Percentiles rank a stretch among this genome's conserved stretches.
Conservation (phyloP, 1,140 invertebrate genomes). For the Meloidogyne hapla region DNA sequence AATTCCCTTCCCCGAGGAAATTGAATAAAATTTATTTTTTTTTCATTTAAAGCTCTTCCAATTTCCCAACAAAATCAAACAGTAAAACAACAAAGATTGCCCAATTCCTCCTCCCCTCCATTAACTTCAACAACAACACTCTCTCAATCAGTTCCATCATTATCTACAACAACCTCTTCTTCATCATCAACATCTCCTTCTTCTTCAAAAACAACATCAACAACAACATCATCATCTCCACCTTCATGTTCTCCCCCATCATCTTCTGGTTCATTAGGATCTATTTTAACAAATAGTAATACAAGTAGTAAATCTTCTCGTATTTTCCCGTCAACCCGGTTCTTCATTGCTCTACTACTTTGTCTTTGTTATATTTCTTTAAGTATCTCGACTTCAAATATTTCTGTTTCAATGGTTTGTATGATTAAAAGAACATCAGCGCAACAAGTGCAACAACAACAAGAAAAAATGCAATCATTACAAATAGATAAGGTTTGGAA, state of each 20-base stretch:
- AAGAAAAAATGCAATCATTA: constrained; percentile 1
- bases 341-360: constrained; percentile 59
- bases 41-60: background rate
- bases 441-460: constrained; percentile 30
- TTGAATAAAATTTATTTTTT: no score
- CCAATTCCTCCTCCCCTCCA: background rate
- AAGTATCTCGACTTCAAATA: constrained; percentile 43
- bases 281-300: constrained; percentile 7
- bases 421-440: constrained; percentile 31
- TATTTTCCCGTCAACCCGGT: constrained; percentile 60
- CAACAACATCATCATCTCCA: background rate
- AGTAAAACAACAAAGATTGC: background rate
- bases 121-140: background rate
- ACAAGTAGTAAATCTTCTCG: constrained; percentile 38
- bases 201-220: background rate
- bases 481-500: no score
- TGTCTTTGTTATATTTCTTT: constrained; percentile 61
- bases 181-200: background rate
- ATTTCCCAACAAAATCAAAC: background rate
- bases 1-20: no score
- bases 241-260: constrained; percentile 2
- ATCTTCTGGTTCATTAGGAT: background rate
- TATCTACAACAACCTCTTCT: background rate
- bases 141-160: background rate
- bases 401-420: constrained; percentile 42